Percentiles rank a stretch among this genome's conserved stretches.
These are phyloP conservation scores for Hymenochirus boettgeri DNA, from an alignment of 2,113 vertebrate species.

Conservation along the genomic window DNA sequence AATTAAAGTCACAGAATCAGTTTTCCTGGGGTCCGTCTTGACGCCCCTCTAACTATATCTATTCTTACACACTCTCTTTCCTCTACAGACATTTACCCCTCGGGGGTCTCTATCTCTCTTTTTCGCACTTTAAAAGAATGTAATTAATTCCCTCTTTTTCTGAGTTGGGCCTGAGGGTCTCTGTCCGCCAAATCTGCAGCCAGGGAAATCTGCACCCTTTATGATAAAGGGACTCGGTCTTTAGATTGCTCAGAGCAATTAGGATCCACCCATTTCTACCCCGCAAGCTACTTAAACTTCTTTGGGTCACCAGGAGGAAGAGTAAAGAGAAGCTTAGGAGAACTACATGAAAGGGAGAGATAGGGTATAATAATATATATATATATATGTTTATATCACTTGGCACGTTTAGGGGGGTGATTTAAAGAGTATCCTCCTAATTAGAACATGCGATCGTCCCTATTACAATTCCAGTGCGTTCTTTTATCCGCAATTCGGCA, in stretches of 20 bases:
- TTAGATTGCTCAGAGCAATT: slow-evolving; percentile 61
- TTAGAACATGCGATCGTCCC: neutral
- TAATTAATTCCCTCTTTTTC: slow-evolving; percentile 98
- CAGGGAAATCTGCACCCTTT: slow-evolving; percentile 96
- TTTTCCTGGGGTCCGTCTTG: slow-evolving; percentile 48
- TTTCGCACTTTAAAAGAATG: slow-evolving; percentile 70
- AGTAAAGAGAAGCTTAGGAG: slow-evolving; percentile 13
- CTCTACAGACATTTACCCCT: slow-evolving; percentile 43
- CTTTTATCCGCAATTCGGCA: no score
- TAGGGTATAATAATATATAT: slow-evolving; percentile 39
- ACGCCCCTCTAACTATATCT: slow-evolving; percentile 24
- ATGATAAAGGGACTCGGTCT: slow-evolving; percentile 84
- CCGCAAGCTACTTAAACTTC: slow-evolving; percentile 40
- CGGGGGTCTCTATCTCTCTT: slow-evolving; percentile 48
- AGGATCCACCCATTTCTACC: slow-evolving; percentile 49
- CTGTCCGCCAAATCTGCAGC: slow-evolving; percentile 76
- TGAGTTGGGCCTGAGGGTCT: slow-evolving; percentile 86
- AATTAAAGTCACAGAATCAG: no score
- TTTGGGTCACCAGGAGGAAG: slow-evolving; percentile 1
- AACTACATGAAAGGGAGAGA: slow-evolving; percentile 35
- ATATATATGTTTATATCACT: slow-evolving; percentile 13
- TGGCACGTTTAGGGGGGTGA: slow-evolving; percentile 11
- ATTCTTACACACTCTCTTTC: slow-evolving; percentile 42
- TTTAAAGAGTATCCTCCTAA: slow-evolving; percentile 3
- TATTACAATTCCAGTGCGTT: neutral